Percentiles rank a stretch among this genome's conserved stretches.
phyloP scores from a whole-genome alignment of 2,113 vertebrate species.

The Tringa solitaria region DNA sequence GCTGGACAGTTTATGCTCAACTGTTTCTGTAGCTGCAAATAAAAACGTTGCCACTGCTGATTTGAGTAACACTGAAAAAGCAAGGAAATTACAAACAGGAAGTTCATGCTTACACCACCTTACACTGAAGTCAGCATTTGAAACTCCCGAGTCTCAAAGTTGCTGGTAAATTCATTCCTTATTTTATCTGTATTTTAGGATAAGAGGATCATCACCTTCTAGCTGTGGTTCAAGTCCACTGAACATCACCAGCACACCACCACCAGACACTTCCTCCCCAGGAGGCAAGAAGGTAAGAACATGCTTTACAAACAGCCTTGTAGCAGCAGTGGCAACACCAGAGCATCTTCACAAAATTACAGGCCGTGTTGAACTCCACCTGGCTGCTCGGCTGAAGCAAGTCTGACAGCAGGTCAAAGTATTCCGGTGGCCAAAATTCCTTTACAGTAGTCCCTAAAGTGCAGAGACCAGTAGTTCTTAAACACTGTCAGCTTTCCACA shows the following conservation, averaged over 20 bases:
- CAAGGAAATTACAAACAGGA: neutral
- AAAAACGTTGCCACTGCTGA: neutral
- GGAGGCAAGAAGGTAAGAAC: slow-evolving; percentile 90
- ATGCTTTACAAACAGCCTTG: neutral
- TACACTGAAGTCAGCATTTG: neutral
- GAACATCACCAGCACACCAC: slow-evolving; percentile 96
- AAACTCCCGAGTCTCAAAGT: neutral
- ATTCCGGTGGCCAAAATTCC: neutral
- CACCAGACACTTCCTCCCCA: slow-evolving; percentile 91
- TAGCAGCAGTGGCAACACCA: neutral
- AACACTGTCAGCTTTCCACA: neutral
- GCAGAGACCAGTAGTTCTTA: neutral
- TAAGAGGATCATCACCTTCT: slow-evolving; percentile 95
- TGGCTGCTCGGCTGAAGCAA: neutral
- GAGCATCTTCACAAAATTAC: neutral
- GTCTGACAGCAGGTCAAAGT: neutral
- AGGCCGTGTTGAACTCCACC: rapidly evolving
- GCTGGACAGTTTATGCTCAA: neutral
- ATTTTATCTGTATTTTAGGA: slow-evolving; percentile 68
- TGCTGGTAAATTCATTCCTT: neutral
- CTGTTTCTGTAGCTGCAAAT: neutral
- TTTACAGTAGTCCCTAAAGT: neutral
- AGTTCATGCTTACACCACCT: neutral
- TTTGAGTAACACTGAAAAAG: neutral
- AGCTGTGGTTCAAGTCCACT: slow-evolving; percentile 96